Evolutionary conservation across 1,140 invertebrate genomes (phyloP).

Genomic region (Limonius californicus): DNA sequence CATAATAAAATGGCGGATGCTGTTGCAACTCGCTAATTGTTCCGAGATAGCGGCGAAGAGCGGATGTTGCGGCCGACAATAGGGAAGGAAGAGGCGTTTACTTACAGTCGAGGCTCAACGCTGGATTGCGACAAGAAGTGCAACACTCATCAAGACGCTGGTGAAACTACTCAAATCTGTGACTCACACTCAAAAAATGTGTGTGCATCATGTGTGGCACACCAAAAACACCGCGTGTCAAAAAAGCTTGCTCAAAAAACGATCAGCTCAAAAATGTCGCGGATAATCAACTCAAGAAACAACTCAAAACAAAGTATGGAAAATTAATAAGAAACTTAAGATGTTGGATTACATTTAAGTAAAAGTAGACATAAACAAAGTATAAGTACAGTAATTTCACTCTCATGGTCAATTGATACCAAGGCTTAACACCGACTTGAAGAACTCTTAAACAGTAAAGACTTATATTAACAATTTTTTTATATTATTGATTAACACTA

Average conservation of each 20-base stretch:
- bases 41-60: constrained; percentile 18
- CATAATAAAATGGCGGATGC: constrained; percentile 45
- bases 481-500: too few species aligned
- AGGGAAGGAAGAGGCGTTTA: constrained; percentile 21
- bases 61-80: constrained; percentile 33
- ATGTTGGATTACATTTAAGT: too few species aligned
- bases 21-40: constrained; percentile 16
- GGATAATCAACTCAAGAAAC: not conserved
- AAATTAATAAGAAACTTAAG: too few species aligned
- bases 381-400: too few species aligned
- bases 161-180: not conserved
- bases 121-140: not conserved
- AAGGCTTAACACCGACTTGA: too few species aligned
- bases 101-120: not conserved
- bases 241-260: constrained; percentile 24
- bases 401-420: too few species aligned
- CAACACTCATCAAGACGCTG: not conserved
- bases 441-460: too few species aligned
- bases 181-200: constrained; percentile 15
- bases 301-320: too few species aligned
- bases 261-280: not conserved
- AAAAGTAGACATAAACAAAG: too few species aligned
- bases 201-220: constrained; percentile 24
- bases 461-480: too few species aligned
- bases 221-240: constrained; percentile 25